Evolutionary conservation across 30 jellyfish, hydroid and myxozoan species (phyloP), one percentile per base, ranked within the genome.

Genomic region (Hydractinia symbiolongicarpus): DNA sequence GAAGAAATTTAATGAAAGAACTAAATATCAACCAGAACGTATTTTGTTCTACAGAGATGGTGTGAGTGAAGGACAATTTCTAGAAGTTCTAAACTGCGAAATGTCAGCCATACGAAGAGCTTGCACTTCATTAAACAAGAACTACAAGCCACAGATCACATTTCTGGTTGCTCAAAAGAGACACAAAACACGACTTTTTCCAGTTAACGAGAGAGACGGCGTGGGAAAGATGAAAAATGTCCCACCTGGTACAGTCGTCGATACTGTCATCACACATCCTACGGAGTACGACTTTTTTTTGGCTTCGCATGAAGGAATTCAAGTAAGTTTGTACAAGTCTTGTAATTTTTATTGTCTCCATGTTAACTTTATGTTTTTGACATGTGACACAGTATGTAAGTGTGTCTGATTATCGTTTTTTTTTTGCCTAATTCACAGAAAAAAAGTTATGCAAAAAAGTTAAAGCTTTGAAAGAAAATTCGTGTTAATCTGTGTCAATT

Each of bases 161-260:
- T 88, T 88, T 61, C 53, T 88, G 10, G 77, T 83, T 50, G 96
- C 85, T 5, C 96, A 88, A 75, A 88, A 88, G 67, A 56, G 96
- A 9, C 96, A 88, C 61, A 82, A 88, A 54, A 85, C 83, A 14
- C 79, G 89, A 16, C 68, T 88, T 16, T 88, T 82, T 53, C 84
- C 93, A 10, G 76, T 49, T 21, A 54, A 82, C 67, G 40, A 58
- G 15, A 82, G 58, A 56, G 96, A 88, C 50, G 86, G 73, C 82
- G 77, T 86, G 52, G 95, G 95, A 1, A 86, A 73, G 69, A 75
- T 84, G 61, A 61, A 54, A 21, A 86, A 86, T 61, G 81, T 86
- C 50, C 95, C 95, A 49, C 90, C 95, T 8, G 95, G 95, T 52
- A 86, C 95, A 15, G 88, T 79, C n/a, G 90, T 86, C 15, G 95